A percentile compares a stretch with the other conserved stretches of the same genome.
Conservation (phyloP, 2,797 vertebrate genomes). For the Bovichtus variegatus region DNA sequence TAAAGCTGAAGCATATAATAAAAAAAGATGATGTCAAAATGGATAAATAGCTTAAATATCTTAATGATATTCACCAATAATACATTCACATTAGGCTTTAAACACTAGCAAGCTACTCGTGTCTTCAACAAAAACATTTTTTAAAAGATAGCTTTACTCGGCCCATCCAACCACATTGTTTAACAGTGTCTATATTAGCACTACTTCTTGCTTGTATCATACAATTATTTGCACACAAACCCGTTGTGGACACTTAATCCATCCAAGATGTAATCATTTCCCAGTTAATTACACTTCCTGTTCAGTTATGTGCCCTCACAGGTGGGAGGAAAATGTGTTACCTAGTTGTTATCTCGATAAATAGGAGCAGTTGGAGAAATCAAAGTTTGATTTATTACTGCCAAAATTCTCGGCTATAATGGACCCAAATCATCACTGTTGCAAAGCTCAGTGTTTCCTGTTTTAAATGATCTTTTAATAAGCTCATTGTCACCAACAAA, state of each 20-base stretch:
- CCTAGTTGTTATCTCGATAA: slow-evolving; percentile 3
- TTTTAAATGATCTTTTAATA: not conserved
- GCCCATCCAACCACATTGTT: too few relatives aligned
- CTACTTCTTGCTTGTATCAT: not conserved
- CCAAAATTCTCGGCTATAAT: not conserved
- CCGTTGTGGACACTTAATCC: not conserved
- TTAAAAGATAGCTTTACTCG: too few relatives aligned
- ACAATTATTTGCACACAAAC: not conserved
- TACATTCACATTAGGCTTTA: not conserved
- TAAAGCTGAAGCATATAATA: not conserved
- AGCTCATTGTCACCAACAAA: not conserved
- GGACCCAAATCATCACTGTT: not conserved
- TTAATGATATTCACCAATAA: not conserved
- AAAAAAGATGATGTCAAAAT: not conserved
- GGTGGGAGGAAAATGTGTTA: not conserved
- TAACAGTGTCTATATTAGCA: not conserved
- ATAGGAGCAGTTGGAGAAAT: not conserved
- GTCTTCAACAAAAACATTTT: not conserved
- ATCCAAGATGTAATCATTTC: not conserved
- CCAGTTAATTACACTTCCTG: not conserved
- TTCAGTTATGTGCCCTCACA: not conserved
- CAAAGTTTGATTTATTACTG: not conserved
- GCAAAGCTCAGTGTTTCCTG: not conserved
- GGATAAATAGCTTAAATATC: not conserved
- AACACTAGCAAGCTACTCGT: fast-evolving